A percentile compares a stretch with the other conserved stretches of the same genome.
phyloP scores from a whole-genome alignment of 2,888 invertebrate genomes.

The Meiosimyza platycephala region DNA sequence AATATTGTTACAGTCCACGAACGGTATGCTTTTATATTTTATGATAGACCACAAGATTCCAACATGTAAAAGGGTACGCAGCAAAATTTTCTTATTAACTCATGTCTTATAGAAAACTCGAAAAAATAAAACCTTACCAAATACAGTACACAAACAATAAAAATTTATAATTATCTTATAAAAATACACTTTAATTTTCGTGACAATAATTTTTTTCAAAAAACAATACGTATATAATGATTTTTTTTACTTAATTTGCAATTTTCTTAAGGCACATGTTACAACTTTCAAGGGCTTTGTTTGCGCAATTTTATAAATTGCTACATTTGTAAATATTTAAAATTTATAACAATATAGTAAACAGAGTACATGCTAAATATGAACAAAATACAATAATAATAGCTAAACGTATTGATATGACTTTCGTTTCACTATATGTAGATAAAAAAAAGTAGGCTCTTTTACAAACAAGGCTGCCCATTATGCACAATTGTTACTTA shows the following conservation, averaged over 20 bases:
- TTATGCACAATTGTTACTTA: constrained; percentile 4
- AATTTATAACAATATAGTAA: constrained; percentile 27
- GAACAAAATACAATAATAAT: constrained; percentile 19
- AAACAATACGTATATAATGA: background rate
- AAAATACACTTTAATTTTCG: too few relatives aligned
- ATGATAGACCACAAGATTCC: too few relatives aligned
- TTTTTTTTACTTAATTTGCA: constrained; percentile 30
- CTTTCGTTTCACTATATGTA: constrained; percentile 15
- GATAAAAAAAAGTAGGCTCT: background rate
- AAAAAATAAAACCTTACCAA: too few relatives aligned
- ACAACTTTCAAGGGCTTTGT: constrained; percentile 17
- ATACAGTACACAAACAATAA: too few relatives aligned
- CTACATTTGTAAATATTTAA: constrained; percentile 17
- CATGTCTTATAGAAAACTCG: too few relatives aligned
- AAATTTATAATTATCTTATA: too few relatives aligned
- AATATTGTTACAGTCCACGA: too few relatives aligned
- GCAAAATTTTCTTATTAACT: too few relatives aligned
- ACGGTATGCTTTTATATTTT: too few relatives aligned
- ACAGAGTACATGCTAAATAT: constrained; percentile 17
- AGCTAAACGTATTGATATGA: constrained; percentile 26
- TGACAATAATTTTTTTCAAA: too few relatives aligned
- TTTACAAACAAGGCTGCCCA: background rate
- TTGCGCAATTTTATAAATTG: constrained; percentile 31
- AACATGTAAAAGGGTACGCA: too few relatives aligned
- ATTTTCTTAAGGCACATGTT: constrained; percentile 32